Conservation (phyloP, 2,113 vertebrate species). For the Anguilla rostrata region DNA sequence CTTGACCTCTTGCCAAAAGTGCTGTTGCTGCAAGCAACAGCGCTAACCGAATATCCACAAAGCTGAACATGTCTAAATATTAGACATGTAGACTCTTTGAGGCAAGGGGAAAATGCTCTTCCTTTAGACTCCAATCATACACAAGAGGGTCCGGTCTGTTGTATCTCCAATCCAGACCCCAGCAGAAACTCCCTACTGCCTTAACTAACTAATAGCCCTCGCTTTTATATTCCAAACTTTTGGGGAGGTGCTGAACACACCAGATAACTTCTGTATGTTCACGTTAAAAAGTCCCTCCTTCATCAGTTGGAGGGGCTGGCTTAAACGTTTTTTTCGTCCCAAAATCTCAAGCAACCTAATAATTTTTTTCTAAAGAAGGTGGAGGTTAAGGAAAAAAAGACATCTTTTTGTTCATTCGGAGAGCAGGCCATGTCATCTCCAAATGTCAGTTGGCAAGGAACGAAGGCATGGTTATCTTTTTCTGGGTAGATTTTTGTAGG, state of each 20-base stretch:
- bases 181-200: conserved; percentile 98
- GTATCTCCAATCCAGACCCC: conserved; percentile 88
- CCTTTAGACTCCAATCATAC: conserved; percentile 95
- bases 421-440: conserved; percentile 37
- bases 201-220: conserved; percentile 69
- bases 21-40: conserved; percentile 91
- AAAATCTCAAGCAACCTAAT: conserved; percentile 50
- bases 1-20: conserved; percentile 89
- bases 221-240: conserved; percentile 79
- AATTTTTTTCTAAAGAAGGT: conserved; percentile 51
- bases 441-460: conserved; percentile 36
- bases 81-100: conserved; percentile 99
- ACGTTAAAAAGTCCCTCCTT: conserved; percentile 80
- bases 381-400: conserved; percentile 41
- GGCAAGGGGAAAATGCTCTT: conserved; percentile 77
- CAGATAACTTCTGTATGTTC: conserved; percentile 67
- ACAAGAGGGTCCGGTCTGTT: conserved; percentile 81
- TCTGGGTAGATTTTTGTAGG: conserved; percentile 6
- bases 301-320: conserved; percentile 69
- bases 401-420: conserved; percentile 24
- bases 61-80: conserved; percentile 99
- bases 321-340: conserved; percentile 52
- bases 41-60: conserved; percentile 98
- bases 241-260: conserved; percentile 74
- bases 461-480: conserved; percentile 7